Evolutionary conservation across 1,140 invertebrate species (phyloP).

Genomic region (Euglossa dilemma): DNA sequence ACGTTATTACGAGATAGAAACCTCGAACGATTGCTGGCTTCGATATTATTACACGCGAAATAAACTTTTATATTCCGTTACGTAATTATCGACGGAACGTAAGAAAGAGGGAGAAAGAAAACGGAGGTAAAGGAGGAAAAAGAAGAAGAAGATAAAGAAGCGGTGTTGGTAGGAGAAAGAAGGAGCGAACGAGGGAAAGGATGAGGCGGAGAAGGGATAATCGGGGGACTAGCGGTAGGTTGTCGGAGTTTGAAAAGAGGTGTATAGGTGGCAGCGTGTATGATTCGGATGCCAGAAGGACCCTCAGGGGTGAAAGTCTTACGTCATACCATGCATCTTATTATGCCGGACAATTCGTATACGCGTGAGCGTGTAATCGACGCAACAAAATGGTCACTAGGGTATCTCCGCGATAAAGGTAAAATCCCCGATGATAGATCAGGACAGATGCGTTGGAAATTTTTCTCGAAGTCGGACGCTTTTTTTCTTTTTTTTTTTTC

Average conservation of each 20-base stretch:
- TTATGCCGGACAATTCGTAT: constrained; percentile 64
- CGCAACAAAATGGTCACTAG: constrained; percentile 59
- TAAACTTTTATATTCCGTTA: constrained; percentile 60
- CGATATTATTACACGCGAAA: not conserved
- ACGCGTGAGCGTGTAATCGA: constrained; percentile 43
- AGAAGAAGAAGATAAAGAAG: not conserved
- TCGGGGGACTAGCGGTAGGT: not conserved
- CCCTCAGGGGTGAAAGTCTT: constrained; percentile 79
- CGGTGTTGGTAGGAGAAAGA: not conserved
- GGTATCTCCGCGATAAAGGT: constrained; percentile 43
- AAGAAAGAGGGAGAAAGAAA: constrained; percentile 3
- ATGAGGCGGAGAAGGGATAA: not conserved
- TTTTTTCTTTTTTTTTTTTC: not conserved
- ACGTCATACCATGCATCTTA: constrained; percentile 76
- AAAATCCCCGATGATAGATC: too few species aligned
- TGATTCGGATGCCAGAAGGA: constrained; percentile 1
- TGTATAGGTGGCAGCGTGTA: not conserved
- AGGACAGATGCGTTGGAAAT: too few species aligned
- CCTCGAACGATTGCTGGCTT: not conserved
- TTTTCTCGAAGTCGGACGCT: too few species aligned
- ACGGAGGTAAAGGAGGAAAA: not conserved
- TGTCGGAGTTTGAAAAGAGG: constrained; percentile 7
- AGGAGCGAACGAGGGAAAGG: not conserved
- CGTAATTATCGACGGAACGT: constrained; percentile 75
- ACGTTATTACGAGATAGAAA: not conserved